Evolutionary conservation across 2,113 vertebrate genomes (phyloP).

Genomic region (Anoura caudifer): DNA sequence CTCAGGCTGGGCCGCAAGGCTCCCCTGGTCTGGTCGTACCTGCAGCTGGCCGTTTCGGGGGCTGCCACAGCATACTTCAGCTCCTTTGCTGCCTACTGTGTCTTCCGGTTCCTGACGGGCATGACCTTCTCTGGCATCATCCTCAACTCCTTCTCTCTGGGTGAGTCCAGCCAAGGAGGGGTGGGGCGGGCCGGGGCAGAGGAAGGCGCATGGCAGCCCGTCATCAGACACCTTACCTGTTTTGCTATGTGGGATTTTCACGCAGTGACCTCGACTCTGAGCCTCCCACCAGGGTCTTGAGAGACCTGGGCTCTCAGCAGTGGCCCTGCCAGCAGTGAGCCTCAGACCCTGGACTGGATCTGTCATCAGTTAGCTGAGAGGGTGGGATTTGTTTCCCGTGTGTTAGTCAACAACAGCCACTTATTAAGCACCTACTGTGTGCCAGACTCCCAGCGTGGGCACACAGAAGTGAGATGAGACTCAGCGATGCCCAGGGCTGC

Average conservation of each 20-base stretch:
- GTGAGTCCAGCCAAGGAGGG: slow-evolving; percentile 72
- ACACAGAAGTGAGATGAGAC: background rate
- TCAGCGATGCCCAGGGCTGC: background rate
- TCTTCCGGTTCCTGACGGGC: slow-evolving; percentile 87
- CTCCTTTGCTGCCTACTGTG: slow-evolving; percentile 84
- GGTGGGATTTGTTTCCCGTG: background rate
- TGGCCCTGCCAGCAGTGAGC: accelerated
- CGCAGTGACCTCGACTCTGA: background rate
- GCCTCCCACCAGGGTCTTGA: background rate
- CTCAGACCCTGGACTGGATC: background rate
- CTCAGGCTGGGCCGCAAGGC: slow-evolving; percentile 87
- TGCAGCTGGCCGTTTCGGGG: slow-evolving; percentile 85
- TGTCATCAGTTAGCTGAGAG: background rate
- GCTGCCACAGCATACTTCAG: slow-evolving; percentile 82
- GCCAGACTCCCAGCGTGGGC: background rate
- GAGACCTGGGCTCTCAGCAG: background rate
- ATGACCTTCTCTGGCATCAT: slow-evolving; percentile 90
- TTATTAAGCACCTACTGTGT: background rate
- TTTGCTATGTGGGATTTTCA: background rate
- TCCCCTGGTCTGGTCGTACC: slow-evolving; percentile 87
- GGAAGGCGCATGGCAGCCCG: accelerated
- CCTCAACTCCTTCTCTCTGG: slow-evolving; percentile 88
- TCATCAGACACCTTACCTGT: accelerated
- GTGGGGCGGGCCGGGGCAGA: accelerated
- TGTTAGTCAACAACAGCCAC: background rate